Conservation (phyloP, 2,888 invertebrate genomes). For the Phanerotoma sp. region DNA sequence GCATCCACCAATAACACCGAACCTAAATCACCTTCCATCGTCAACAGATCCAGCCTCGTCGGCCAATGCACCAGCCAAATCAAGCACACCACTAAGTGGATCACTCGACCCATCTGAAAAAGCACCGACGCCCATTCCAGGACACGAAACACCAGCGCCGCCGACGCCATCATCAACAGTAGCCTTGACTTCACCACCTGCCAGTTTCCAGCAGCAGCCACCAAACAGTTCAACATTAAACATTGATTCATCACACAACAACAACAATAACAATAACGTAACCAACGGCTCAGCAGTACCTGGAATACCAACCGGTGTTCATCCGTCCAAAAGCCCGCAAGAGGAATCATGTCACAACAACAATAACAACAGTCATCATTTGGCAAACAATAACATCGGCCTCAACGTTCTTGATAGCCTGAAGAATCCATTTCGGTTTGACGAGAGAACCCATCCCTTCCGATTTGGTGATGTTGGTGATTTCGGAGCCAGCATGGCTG, state of each 20-base stretch:
- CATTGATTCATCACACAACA: slow-evolving; percentile 26
- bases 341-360: slow-evolving; percentile 56
- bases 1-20: slow-evolving; percentile 57
- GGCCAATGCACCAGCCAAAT: slow-evolving; percentile 45
- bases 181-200: slow-evolving; percentile 52
- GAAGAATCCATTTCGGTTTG: slow-evolving; percentile 75
- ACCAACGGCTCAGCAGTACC: slow-evolving; percentile 28
- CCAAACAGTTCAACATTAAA: too few relatives aligned
- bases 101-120: slow-evolving; percentile 47
- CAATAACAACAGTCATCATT: slow-evolving; percentile 60
- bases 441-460: slow-evolving; percentile 77
- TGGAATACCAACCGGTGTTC: slow-evolving; percentile 25
- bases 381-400: slow-evolving; percentile 56
- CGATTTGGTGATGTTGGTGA: slow-evolving; percentile 86
- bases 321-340: slow-evolving; percentile 61
- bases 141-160: slow-evolving; percentile 61
- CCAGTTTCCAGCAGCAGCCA: slow-evolving; percentile 41
- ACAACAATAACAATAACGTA: slow-evolving; percentile 34
- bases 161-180: slow-evolving; percentile 54
- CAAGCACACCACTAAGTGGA: slow-evolving; percentile 49
- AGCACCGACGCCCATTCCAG: slow-evolving; percentile 58
- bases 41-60: slow-evolving; percentile 58
- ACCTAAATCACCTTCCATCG: slow-evolving; percentile 58
- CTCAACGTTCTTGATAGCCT: slow-evolving; percentile 61
- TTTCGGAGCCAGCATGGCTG: slow-evolving; percentile 80